phyloP scores from a whole-genome alignment of 2,888 invertebrate species.

The Fragum fragum region DNA sequence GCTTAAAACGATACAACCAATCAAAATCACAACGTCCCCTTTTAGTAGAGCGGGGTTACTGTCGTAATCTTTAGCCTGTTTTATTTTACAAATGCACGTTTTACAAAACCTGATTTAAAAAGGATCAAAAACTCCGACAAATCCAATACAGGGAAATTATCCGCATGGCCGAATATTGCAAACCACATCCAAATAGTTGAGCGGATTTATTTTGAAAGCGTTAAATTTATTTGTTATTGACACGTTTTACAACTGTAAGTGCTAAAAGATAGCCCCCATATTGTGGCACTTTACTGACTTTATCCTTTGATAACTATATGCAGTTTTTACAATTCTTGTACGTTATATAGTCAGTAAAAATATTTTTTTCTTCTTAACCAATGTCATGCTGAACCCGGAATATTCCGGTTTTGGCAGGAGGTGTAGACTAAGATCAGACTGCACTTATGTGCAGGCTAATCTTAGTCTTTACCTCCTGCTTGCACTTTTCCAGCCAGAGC shows the following conservation, averaged over 20 bases:
- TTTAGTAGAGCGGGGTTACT: background rate
- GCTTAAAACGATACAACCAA: too few relatives aligned
- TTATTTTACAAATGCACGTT: constrained; percentile 33
- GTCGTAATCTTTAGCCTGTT: constrained; percentile 18
- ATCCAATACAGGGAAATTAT: constrained; percentile 49
- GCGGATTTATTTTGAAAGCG: constrained; percentile 47
- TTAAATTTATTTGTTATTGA: background rate
- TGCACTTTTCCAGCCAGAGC: too few relatives aligned
- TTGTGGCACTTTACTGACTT: background rate
- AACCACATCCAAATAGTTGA: constrained; percentile 57
- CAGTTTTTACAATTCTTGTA: too few relatives aligned
- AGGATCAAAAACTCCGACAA: constrained; percentile 14
- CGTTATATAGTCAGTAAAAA: too few relatives aligned
- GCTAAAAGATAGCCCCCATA: background rate
- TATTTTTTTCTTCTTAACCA: too few relatives aligned
- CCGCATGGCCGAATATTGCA: constrained; percentile 32
- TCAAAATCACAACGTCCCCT: too few relatives aligned
- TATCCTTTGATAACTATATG: too few relatives aligned
- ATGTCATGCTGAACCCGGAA: too few relatives aligned
- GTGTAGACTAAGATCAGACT: too few relatives aligned
- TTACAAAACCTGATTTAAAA: constrained; percentile 41
- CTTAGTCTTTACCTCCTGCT: too few relatives aligned
- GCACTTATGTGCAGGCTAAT: too few relatives aligned
- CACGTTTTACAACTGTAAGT: background rate
- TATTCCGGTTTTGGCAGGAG: too few relatives aligned